These are phyloP conservation scores for Micropoecilia bifurca DNA, from an alignment of 2,797 vertebrate genomes.

Conservation along the genomic window DNA sequence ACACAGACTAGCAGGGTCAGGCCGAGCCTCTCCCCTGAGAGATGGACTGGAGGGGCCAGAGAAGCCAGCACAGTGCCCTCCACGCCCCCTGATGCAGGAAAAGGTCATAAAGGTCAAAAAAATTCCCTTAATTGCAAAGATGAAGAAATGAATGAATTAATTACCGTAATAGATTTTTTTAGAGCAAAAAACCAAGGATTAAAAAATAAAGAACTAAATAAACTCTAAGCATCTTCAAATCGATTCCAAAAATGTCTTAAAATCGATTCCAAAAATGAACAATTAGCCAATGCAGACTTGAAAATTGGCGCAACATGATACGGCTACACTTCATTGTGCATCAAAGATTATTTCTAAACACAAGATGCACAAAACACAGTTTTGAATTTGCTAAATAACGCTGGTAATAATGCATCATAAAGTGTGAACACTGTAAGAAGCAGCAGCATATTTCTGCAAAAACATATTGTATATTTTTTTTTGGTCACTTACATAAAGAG, in stretches of 20 bases:
- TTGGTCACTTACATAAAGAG: background rate
- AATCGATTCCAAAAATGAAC: background rate
- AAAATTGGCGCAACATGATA: background rate
- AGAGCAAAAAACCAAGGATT: background rate
- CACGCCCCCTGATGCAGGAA: constrained; percentile 45
- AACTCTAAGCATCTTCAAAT: background rate
- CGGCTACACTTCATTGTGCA: background rate
- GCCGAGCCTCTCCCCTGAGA: constrained; percentile 73
- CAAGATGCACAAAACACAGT: background rate
- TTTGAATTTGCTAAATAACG: background rate
- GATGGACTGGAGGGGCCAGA: constrained; percentile 78
- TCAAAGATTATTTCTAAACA: background rate
- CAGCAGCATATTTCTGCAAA: background rate
- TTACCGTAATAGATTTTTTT: background rate
- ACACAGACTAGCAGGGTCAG: constrained; percentile 82
- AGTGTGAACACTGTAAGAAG: background rate
- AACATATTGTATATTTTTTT: background rate
- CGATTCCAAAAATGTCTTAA: background rate
- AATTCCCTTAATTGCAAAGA: background rate
- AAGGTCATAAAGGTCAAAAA: background rate
- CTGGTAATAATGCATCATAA: background rate
- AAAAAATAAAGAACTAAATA: background rate
- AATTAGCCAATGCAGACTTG: background rate
- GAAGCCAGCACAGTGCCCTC: constrained; percentile 65
- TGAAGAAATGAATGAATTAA: background rate